Evolutionary conservation across 2,797 vertebrate species (phyloP).

Genomic region (Megaceryle alcyon): DNA sequence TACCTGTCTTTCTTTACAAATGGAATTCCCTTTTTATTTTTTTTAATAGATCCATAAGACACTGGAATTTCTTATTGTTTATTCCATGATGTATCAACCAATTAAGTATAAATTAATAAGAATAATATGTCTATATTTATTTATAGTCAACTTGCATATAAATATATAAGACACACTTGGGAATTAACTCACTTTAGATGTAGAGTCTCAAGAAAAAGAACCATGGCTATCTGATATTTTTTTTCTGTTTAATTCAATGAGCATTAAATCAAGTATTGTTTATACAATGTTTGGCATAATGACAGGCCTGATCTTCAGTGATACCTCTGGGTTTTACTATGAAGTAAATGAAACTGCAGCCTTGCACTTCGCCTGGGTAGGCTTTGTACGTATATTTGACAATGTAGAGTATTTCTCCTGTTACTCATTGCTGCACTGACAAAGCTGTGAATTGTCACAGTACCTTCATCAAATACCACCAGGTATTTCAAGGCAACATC

Average conservation of each 20-base stretch:
- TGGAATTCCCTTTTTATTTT: neutral
- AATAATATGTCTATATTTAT: neutral
- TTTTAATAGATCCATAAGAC: neutral
- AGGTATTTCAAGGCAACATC: neutral
- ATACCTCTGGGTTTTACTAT: neutral
- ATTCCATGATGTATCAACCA: neutral
- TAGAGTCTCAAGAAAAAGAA: neutral
- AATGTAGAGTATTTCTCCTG: neutral
- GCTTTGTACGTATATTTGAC: neutral
- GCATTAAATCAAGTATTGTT: conserved; percentile 29
- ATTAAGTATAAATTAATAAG: neutral
- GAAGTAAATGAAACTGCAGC: neutral
- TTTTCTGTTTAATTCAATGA: neutral
- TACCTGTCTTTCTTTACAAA: neutral
- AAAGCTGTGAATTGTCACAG: neutral
- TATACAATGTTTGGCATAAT: neutral
- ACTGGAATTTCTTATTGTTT: conserved; percentile 6
- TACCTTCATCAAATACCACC: neutral
- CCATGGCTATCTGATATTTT: neutral
- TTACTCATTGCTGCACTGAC: neutral
- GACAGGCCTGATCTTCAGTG: conserved; percentile 15
- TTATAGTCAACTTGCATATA: neutral
- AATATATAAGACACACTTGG: neutral
- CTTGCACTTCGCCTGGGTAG: neutral
- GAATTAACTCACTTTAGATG: neutral